A percentile compares a stretch with the other conserved stretches of the same genome.
These are phyloP conservation scores for Cetoscarus ocellatus DNA, from an alignment of 2,797 vertebrate genomes.

Conservation along the genomic window DNA sequence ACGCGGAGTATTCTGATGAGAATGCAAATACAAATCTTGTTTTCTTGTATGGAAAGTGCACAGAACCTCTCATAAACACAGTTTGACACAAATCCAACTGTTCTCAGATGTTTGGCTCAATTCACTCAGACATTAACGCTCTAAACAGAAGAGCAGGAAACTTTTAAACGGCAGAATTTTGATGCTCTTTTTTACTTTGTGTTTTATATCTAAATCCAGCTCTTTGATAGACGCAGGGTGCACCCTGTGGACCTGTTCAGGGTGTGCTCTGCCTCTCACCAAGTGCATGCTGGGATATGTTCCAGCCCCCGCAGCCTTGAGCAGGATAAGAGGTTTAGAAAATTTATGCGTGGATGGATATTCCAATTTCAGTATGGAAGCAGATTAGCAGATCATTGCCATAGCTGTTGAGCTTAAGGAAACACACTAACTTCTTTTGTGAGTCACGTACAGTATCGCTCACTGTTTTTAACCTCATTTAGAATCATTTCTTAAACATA, in stretches of 20 bases:
- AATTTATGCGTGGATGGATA: constrained; percentile 47
- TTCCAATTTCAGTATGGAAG: constrained; percentile 48
- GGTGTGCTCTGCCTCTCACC: not conserved
- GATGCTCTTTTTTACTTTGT: not conserved
- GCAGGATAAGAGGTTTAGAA: constrained; percentile 54
- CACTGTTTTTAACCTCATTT: constrained; percentile 23
- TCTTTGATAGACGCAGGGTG: not conserved
- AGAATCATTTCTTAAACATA: too few relatives aligned
- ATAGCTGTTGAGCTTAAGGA: constrained; percentile 53
- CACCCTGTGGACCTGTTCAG: not conserved
- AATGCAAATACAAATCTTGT: not conserved
- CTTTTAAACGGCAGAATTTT: not conserved
- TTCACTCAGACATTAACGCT: fast-evolving
- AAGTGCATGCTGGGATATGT: constrained; percentile 31
- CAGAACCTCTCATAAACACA: not conserved
- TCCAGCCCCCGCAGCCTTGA: constrained; percentile 18
- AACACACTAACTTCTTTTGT: constrained; percentile 39
- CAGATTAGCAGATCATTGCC: constrained; percentile 69
- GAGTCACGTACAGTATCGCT: constrained; percentile 1
- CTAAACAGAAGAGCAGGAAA: not conserved
- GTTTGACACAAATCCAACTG: not conserved
- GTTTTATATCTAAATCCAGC: not conserved
- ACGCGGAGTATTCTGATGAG: not conserved
- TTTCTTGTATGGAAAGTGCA: not conserved
- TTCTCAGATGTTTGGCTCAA: not conserved